Percentiles rank a stretch among this genome's conserved stretches.
phyloP scores from a whole-genome alignment of 2,888 invertebrate genomes.

The Onthophagus sagittarius region DNA sequence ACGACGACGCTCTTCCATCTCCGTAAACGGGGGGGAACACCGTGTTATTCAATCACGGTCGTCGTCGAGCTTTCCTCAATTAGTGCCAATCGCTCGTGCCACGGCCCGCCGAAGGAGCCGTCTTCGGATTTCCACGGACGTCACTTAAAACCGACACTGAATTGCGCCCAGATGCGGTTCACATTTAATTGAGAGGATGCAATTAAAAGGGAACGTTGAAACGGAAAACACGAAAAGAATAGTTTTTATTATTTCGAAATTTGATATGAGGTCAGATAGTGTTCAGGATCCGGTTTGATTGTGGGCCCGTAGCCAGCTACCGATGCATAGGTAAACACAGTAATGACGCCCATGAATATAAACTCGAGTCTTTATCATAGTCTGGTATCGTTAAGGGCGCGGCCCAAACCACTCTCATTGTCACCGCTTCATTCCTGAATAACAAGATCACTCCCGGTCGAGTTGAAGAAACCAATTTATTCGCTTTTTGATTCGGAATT shows the following conservation, averaged over 20 bases:
- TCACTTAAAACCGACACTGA: slow-evolving; percentile 7
- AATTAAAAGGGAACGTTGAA: background rate
- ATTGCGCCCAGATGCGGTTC: background rate
- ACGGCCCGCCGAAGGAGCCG: background rate
- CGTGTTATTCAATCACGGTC: slow-evolving; percentile 23
- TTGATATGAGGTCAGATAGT: background rate
- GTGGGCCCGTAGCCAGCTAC: slow-evolving; percentile 21
- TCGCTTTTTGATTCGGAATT: slow-evolving; percentile 15
- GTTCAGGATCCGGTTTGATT: background rate
- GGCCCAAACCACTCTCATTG: slow-evolving; percentile 42
- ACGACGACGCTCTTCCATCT: slow-evolving; percentile 18
- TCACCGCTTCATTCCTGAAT: slow-evolving; percentile 47
- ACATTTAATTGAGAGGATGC: background rate
- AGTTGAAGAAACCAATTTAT: background rate
- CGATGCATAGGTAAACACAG: slow-evolving; percentile 34
- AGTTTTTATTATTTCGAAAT: background rate
- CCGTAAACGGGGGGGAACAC: slow-evolving; percentile 17
- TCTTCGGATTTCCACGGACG: slow-evolving; percentile 7
- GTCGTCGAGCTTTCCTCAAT: slow-evolving; percentile 26
- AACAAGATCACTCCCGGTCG: slow-evolving; percentile 39
- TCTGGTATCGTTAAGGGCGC: slow-evolving; percentile 45
- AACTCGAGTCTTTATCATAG: slow-evolving; percentile 44
- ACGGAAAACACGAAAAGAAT: background rate
- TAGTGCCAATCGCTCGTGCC: slow-evolving; percentile 28
- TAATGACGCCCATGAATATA: slow-evolving; percentile 47